Evolutionary conservation across 2,797 vertebrate species (phyloP), one percentile per base, ranked within the genome.

Genomic region (Chromobotia macracanthus): DNA sequence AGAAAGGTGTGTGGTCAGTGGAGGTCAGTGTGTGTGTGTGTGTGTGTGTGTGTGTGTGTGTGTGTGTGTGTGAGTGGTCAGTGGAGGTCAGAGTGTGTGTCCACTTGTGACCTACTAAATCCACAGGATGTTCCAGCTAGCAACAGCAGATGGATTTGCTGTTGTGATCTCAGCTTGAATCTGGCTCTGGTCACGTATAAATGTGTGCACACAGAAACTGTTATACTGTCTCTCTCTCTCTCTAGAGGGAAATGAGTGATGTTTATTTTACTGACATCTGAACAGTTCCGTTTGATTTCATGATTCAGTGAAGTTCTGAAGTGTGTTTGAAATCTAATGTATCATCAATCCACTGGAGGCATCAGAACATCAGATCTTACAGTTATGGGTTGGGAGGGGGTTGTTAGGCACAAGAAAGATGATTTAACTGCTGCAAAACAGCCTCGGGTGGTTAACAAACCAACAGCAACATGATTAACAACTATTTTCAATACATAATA

Each of bases 71-170:
- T 2, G 31, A 3, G 31, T 31, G 31, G 50, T 65, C 25, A 51
- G 28, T 25, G 18, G 56, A 56, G 16, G 46, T 60, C 19, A 4
- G 15, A 25, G 41, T 23, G 55, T 21, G 28, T 31, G 31, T 41
- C 9, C 38, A 7, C 38, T 41, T 1, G 9, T 41, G 38, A 41
- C 4, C 38, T 7, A 0, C 38, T 8, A 10, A 10, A 41, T 10
- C 31, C 38, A 41, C 38, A 18, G 38, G 66, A 72, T 15, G 23
- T 61, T 13, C 55, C 13, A 53, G 61, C 63, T 61, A 50, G 69
- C 65, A 67, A 31, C 38, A 51, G 55, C 46, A 79, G 67, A 75
- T 75, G 61, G 74, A 67, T 19, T 66, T 71, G 18, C 64, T 19
- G 61, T 23, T 44, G 28, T 61, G 23, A 31, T 23, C 68, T 19